phyloP scores from a whole-genome alignment of 2,797 vertebrate species.

The Zonotrichia albicollis region DNA sequence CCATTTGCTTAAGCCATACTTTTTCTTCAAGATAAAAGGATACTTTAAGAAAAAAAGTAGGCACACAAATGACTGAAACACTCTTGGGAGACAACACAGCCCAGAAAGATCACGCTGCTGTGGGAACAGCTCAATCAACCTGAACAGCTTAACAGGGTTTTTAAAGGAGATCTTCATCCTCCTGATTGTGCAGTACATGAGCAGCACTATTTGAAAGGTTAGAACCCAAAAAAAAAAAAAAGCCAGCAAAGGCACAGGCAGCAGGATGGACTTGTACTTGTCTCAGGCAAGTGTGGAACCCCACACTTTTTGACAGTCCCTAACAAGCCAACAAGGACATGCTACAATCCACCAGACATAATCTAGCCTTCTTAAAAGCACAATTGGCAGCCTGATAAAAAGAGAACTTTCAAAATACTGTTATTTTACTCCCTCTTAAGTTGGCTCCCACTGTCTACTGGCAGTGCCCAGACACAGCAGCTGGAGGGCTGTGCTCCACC shows the following conservation, averaged over 20 bases:
- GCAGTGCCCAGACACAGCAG: neutral
- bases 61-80: neutral
- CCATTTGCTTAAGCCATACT: neutral
- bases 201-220: neutral
- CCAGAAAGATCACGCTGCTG: neutral
- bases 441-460: neutral
- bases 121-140: neutral
- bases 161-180: neutral
- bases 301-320: neutral
- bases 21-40: neutral
- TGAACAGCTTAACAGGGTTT: accelerated
- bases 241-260: neutral
- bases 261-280: neutral
- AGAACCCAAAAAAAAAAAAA: neutral
- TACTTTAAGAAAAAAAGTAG: neutral
- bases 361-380: neutral
- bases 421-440: neutral
- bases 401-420: neutral
- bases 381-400: neutral
- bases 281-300: neutral
- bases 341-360: neutral
- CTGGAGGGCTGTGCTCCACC: neutral
- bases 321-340: neutral
- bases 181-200: accelerated
- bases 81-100: neutral